phyloP scores from a whole-genome alignment of 2,797 vertebrate species.

The Phyllotis vaccarum region DNA sequence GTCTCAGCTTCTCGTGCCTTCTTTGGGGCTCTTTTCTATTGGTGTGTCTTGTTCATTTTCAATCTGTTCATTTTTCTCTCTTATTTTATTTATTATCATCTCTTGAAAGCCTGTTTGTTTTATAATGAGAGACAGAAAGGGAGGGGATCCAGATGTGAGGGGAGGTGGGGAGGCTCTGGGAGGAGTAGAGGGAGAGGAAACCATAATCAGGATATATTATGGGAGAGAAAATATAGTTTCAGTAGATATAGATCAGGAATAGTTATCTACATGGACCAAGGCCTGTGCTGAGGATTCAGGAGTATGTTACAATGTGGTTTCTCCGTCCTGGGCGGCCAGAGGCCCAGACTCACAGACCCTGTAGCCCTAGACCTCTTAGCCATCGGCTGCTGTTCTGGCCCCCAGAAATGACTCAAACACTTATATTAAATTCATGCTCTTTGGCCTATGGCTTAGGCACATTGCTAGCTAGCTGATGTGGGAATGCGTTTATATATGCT shows the following conservation, averaged over 20 bases:
- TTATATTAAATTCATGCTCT: too few relatives aligned
- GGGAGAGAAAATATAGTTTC: neutral
- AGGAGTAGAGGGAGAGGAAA: neutral
- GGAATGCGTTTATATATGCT: too few relatives aligned
- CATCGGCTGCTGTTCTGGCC: too few relatives aligned
- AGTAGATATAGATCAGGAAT: neutral
- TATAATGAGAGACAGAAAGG: neutral
- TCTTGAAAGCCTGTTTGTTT: neutral
- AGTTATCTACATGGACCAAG: neutral
- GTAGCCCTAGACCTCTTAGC: too few relatives aligned
- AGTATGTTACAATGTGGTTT: too few relatives aligned
- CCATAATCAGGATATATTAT: neutral
- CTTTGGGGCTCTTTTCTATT: neutral
- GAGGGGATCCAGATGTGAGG: neutral
- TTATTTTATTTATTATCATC: neutral
- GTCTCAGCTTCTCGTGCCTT: neutral
- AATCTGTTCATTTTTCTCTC: neutral
- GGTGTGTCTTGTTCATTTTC: neutral
- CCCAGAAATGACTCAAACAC: too few relatives aligned
- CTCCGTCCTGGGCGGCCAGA: too few relatives aligned
- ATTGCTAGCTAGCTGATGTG: too few relatives aligned
- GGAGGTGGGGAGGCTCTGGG: neutral
- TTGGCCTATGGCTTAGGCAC: too few relatives aligned
- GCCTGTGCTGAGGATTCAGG: neutral
- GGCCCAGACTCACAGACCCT: too few relatives aligned